A percentile compares a stretch with the other conserved stretches of the same genome.
phyloP scores from a whole-genome alignment of 2,113 vertebrate species.

The Nanger granti region DNA sequence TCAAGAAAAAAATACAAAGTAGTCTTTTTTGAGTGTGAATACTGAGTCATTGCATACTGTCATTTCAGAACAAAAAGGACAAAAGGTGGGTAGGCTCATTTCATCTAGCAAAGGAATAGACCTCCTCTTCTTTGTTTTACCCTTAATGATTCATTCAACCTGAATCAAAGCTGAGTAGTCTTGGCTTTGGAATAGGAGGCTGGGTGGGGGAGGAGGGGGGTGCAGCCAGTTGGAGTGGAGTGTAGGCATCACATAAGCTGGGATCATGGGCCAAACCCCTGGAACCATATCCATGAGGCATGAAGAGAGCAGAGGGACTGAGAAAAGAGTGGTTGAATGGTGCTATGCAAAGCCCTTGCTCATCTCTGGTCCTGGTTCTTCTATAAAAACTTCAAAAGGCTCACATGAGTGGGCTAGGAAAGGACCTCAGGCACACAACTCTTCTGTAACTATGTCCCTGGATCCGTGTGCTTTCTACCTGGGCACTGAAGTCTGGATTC shows the following conservation, averaged over 20 bases:
- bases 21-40: constrained; percentile 9
- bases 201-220: neutral
- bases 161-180: constrained; percentile 12
- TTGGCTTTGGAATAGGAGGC: neutral
- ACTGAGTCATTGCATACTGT: constrained; percentile 46
- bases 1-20: constrained; percentile 49
- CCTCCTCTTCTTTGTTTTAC: constrained; percentile 15
- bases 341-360: neutral
- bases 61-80: constrained; percentile 40
- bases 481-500: neutral
- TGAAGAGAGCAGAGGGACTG: neutral
- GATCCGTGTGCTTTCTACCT: neutral
- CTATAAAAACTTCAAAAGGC: neutral
- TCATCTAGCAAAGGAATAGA: neutral
- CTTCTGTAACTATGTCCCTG: neutral
- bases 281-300: neutral
- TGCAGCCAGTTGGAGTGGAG: neutral
- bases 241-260: neutral
- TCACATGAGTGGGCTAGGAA: neutral
- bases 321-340: neutral
- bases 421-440: neutral
- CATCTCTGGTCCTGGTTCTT: neutral
- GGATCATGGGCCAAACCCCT: neutral
- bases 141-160: constrained; percentile 8
- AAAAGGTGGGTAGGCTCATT: neutral